phyloP scores from a whole-genome alignment of 2,113 vertebrate genomes.

The Lutjanus erythropterus region DNA sequence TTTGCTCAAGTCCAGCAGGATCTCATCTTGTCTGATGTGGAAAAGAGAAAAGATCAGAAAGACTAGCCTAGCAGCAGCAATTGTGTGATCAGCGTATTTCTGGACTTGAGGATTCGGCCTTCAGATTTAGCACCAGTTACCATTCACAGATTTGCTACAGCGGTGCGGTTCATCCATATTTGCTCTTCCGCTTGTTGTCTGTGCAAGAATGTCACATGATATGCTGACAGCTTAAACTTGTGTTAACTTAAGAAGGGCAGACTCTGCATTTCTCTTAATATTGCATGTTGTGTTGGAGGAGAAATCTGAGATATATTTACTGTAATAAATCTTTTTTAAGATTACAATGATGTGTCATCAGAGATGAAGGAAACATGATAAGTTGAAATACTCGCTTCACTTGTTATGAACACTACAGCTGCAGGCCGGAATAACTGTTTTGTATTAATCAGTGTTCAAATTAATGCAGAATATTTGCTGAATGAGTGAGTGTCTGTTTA shows the following conservation, averaged over 20 bases:
- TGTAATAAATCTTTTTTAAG: too few relatives aligned
- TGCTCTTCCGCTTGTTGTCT: not conserved
- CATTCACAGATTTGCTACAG: not conserved
- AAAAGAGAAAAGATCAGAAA: conserved; percentile 23
- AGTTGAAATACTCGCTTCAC: too few relatives aligned
- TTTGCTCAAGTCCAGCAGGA: conserved; percentile 19
- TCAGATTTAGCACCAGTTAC: not conserved
- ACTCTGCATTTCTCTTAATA: not conserved
- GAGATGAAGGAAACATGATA: too few relatives aligned
- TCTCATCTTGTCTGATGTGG: conserved; percentile 10
- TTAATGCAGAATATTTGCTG: too few relatives aligned
- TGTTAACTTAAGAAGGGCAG: not conserved
- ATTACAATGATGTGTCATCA: too few relatives aligned
- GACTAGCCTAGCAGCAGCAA: not conserved
- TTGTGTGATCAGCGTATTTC: not conserved
- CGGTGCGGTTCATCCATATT: conserved; percentile 8
- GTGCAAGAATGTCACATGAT: not conserved
- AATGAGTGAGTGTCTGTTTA: too few relatives aligned
- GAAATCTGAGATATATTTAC: too few relatives aligned
- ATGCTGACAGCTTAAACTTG: not conserved
- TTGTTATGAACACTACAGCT: too few relatives aligned
- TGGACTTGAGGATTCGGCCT: not conserved
- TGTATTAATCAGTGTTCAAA: too few relatives aligned
- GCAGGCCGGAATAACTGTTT: too few relatives aligned
- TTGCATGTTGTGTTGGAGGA: not conserved